These are phyloP conservation scores for Ethmia dodecea DNA, from an alignment of 2,888 invertebrate species.

Conservation along the genomic window DNA sequence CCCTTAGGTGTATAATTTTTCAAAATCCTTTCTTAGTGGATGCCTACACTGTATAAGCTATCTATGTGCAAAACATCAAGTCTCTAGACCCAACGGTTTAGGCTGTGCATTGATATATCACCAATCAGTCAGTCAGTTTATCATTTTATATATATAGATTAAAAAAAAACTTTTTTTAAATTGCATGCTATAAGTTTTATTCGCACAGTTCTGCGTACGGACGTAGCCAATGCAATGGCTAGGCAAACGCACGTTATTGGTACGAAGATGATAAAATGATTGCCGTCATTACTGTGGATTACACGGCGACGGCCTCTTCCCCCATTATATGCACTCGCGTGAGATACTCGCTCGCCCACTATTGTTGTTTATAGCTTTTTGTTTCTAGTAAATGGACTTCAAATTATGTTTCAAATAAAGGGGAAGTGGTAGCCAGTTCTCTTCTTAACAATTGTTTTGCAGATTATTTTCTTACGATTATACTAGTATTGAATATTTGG, in stretches of 20 bases:
- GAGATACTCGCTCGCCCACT: constrained; percentile 40
- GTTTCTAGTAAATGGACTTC: constrained; percentile 2
- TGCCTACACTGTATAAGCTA: too few species aligned
- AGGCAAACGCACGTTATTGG: constrained; percentile 54
- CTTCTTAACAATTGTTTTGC: background rate
- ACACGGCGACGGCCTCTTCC: constrained; percentile 41
- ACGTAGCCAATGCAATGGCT: constrained; percentile 29
- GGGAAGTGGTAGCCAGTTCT: background rate
- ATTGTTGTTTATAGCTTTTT: constrained; percentile 26
- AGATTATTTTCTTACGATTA: too few species aligned
- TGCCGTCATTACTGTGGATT: constrained; percentile 66
- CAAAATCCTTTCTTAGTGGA: too few species aligned
- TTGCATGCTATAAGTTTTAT: constrained; percentile 22
- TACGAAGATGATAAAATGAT: constrained; percentile 71
- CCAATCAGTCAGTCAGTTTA: too few species aligned
- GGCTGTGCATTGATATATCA: too few species aligned
- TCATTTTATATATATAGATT: too few species aligned
- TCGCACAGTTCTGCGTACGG: constrained; percentile 45
- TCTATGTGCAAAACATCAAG: too few species aligned
- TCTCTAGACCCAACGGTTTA: too few species aligned
- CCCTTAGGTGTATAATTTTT: too few species aligned
- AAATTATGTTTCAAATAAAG: background rate
- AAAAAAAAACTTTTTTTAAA: too few species aligned
- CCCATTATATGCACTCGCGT: constrained; percentile 49
- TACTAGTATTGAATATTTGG: too few species aligned